Base-by-base conservation (phyloP, 2,888 invertebrate species). In the Sesamia inferens region DNA sequence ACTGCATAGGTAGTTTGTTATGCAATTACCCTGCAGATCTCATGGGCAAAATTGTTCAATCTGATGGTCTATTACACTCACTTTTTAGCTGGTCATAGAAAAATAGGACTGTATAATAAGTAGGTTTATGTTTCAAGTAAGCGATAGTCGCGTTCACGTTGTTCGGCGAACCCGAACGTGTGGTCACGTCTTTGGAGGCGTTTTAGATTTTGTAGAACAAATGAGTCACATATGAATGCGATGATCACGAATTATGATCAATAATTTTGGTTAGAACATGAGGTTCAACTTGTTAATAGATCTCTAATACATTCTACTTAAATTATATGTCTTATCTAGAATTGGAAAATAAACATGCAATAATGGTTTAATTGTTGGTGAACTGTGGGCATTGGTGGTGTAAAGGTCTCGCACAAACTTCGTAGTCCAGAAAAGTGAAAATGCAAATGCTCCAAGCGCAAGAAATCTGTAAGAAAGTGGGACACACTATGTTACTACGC, bases 361-460 rank as follows among this genome's bases (percentile, higher is more conserved):
- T 13, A 78, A 55, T 22, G 75, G 75, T 78, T 62, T 78, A 1
- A 0, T 2, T 22, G 72, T 78, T 48, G 19, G 19, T 47, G 24
- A 8, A 13, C 1, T 22, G 19, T 44, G 24, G 0, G 8, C 19
- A 44, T 55, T 19, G 0, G 6, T 11, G 0, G 42, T 10, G 22
- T 62, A 71, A 78, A 78, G 11, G 8, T 42, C 48, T 13, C 48
- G 71, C 1, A 71, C 6, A 7, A 62, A 71, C 55, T 62, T 78
- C 3, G 72, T 24, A 10, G 78, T 78, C 78, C 75, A 75, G 54
- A 78, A 75, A 78, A 48, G n/a, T 42, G 79, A 48, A 78, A 75
- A 75, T 44, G 79, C 72, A 55, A 75, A 71, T 55, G 75, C 75
- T 61, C 61, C 78, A 78, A 75, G 72, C 72, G 10, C 47, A 71